Conservation (phyloP, 2,888 invertebrate genomes). For the Drosophila atripex region DNA sequence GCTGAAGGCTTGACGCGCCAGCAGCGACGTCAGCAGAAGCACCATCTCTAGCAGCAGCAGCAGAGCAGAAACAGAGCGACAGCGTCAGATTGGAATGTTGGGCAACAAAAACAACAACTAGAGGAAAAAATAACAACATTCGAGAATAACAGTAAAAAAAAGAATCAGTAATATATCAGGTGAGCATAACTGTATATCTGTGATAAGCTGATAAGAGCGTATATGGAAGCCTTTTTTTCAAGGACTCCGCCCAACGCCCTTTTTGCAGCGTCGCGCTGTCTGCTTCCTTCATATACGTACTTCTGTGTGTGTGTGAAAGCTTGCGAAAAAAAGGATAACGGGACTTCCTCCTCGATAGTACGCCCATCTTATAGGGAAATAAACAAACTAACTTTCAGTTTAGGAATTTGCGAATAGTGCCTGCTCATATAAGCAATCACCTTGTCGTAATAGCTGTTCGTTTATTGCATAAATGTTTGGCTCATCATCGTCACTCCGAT, state of each 20-base stretch:
- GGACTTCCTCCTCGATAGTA: conserved; percentile 18
- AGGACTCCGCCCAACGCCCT: conserved; percentile 69
- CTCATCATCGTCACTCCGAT: conserved; percentile 6
- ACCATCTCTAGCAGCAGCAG: conserved; percentile 33
- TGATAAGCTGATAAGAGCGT: conserved; percentile 9
- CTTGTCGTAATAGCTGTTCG: conserved; percentile 6
- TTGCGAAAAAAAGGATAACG: conserved; percentile 59
- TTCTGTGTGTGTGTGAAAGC: conserved; percentile 46
- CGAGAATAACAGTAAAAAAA: conserved; percentile 30
- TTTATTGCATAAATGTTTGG: conserved; percentile 34
- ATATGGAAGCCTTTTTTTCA: conserved; percentile 33
- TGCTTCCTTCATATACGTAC: conserved; percentile 35
- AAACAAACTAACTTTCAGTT: conserved; percentile 6
- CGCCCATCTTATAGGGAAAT: conserved; percentile 7
- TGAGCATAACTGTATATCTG: conserved; percentile 15
- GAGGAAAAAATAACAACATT: conserved; percentile 60
- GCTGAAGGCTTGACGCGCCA: conserved; percentile 57
- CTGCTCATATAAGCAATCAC: not conserved
- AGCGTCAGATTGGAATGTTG: conserved; percentile 63
- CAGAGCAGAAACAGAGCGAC: conserved; percentile 17
- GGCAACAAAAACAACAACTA: conserved; percentile 47
- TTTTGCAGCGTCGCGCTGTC: conserved; percentile 71
- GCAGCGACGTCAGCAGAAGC: conserved; percentile 44
- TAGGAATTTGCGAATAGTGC: conserved; percentile 1
- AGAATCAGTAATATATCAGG: no score